Base-by-base conservation (phyloP, 2,797 vertebrate species). In the Psittacula derbiana region DNA sequence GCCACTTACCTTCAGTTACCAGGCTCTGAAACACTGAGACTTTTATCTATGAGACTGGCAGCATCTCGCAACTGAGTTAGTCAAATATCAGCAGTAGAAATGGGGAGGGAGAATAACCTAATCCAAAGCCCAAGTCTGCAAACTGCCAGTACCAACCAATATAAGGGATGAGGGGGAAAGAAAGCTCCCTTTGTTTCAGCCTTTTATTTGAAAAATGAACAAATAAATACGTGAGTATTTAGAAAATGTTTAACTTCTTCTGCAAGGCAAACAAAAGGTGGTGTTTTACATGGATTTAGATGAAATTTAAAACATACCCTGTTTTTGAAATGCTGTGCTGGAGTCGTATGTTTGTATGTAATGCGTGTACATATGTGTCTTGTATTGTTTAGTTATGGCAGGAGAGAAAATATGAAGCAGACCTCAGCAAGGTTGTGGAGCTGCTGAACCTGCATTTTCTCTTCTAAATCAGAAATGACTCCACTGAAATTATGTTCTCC, bases 391-490 rank as follows among this genome's bases (percentile, higher is more conserved):
- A 30, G n/a, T 19, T 47, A 33, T 18, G 80, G 74, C 47, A 70
- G 43, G 19, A 75, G 40, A 49, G 46, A 30, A 82, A 82, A 67
- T 43, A 53, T 0, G 28, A 57, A 20, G 84, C 93, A 94, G 91
- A 70, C 38, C 50, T 53, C 73, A 57, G 73, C 18, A 19, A 76
- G 73, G 46, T 52, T 61, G 61, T 16, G 70, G 69, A 89, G 86
- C 80, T 79, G 58, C 80, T 40, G 70, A 53, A 67, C 11, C 93
- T 86, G 95, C 55, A 7, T 31, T 94, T 87, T 67, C 92, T 85
- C 86, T 44, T 33, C 25, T 8, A 76, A 76, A 73, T 36, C 86
- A 88, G 62, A 89, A 44, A n/a, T 58, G 83, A 58, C 80, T 81
- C 21, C 21, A 2, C n/a, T 57, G 80, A 58, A 75, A 61, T 31